Evolutionary conservation across 2,113 vertebrate species (phyloP), one percentile per base, ranked within the genome.

Genomic region (Tauraco erythrolophus): DNA sequence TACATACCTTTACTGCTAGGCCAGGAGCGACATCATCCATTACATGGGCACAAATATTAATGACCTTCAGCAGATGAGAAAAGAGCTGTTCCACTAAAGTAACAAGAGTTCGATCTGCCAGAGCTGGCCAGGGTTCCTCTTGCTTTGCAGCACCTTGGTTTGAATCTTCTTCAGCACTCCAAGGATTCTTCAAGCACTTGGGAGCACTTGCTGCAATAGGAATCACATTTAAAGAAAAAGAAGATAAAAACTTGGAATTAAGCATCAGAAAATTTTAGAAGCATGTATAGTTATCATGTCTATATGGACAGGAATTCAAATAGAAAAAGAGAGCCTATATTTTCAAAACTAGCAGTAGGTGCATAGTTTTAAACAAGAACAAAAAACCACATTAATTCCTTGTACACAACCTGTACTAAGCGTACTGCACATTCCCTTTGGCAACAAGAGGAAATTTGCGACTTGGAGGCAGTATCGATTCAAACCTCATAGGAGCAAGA

Each of bases 41-140:
- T 39, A 99, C 99, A 39, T 99, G 99, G 8, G 99, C 98, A 80
- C 99, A 99, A 97, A 99, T 99, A 92, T 99, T 99, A 87, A 99
- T 98, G 82, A 99, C 97, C 91, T 99, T 99, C 46, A 99, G 98
- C 31, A 99, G 97, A 95, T 99, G 99, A 60, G 98, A 98, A 81
- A 99, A 99, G 43, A 99, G 98, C 76, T 99, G 99, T 31, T 99
- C 99, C 58, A 99, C 98, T 98, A 99, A 98, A 91, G 97, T 96
- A 61, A 99, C 99, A 68, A 99, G 96, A 31, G 97, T 88, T 57
- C 99, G 98, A 94, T 99, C 99, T 2, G 98, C 99, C 50, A 99
- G 97, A 8, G 99, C 99, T 0, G 99, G 99, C 99, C 99, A 99
- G 2, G 98, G 97, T 43, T 99, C 99, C 60, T 99, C 99, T 88